Evolutionary conservation across 2,113 vertebrate genomes (phyloP), one percentile per base, ranked within the genome.

Genomic region (Rhombomys opimus): DNA sequence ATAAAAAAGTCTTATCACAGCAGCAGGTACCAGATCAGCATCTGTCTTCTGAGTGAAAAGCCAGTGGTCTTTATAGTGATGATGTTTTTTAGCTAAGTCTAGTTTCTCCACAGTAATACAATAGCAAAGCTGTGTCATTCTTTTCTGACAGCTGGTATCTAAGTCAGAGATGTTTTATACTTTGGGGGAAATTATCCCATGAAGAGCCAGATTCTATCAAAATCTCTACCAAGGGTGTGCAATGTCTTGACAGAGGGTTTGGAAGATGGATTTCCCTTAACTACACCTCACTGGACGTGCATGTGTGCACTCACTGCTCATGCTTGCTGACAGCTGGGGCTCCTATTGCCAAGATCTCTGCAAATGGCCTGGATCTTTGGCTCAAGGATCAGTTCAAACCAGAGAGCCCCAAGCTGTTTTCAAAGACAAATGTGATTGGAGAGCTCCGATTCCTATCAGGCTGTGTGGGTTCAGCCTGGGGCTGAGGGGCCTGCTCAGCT

Each of bases 351-450:
- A 96, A 96, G 82, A 96, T 94, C 87, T 97, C 77, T 91, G 90
- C 87, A 94, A 95, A 97, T 82, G 77, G 59, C 91, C 87, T 96
- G 89, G 52, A 91, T 93, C 89, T 94, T 90, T 97, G 89, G 89
- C 93, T 91, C 59, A n/a, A 73, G n/a, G n/a, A 90, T 89, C 67
- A 90, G 72, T 91, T 94, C 46, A 89, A 94, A 94, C 17, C 23
- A 76, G 81, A 93, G 75, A 93, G 46, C 30, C 76, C 41, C 32
- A 12, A 57, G 70, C 86, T 95, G n/a, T 92, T 94, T 88, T 86
- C 91, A 96, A 93, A 96, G 93, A 82, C 68, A 59, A 88, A 63
- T 73, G 9, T 52, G 87, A 81, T 65, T 65, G 78, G 70, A 41
- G 81, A 30, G 41, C 85, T 73, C 38, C 84, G 90, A 75, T 70